Percentiles rank a stretch among this genome's conserved stretches.
Conservation (phyloP, 2,888 invertebrate genomes). For the Cinara cedri region DNA sequence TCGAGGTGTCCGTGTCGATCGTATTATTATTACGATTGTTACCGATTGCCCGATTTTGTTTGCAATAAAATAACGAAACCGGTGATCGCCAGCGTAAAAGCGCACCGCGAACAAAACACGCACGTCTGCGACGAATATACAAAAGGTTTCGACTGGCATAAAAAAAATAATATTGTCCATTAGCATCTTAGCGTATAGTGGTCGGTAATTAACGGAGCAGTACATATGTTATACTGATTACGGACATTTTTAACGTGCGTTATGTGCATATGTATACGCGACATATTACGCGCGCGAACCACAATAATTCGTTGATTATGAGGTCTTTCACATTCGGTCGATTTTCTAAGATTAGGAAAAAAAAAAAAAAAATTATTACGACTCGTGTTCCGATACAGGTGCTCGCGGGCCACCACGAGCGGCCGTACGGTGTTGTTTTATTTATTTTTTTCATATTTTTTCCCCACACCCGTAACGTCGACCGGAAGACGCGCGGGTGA, state of each 20-base stretch:
- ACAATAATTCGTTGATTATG: conserved; percentile 45
- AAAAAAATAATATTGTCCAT: conserved; percentile 55
- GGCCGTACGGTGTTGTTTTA: too few relatives aligned
- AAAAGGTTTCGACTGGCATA: conserved; percentile 51
- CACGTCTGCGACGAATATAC: conserved; percentile 44
- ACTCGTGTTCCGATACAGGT: too few relatives aligned
- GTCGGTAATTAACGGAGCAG: conserved; percentile 56
- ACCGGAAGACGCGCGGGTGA: too few relatives aligned
- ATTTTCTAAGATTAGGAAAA: conserved; percentile 29
- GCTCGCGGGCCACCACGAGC: too few relatives aligned
- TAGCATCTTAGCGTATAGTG: conserved; percentile 55
- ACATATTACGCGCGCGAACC: conserved; percentile 28
- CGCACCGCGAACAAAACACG: conserved; percentile 25
- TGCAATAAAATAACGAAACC: too few relatives aligned
- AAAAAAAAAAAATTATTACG: background rate
- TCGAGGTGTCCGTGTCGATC: too few relatives aligned
- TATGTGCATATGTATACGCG: background rate
- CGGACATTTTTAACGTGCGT: conserved; percentile 51
- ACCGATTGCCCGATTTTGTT: too few relatives aligned
- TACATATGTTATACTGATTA: conserved; percentile 56
- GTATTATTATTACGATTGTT: background rate
- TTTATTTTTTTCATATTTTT: too few relatives aligned
- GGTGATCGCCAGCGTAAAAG: background rate
- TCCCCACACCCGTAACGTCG: too few relatives aligned
- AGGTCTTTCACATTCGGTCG: conserved; percentile 51